A percentile compares a stretch with the other conserved stretches of the same genome.
Conservation (phyloP, 2,113 vertebrate species). For the Odobenus rosmarus region DNA sequence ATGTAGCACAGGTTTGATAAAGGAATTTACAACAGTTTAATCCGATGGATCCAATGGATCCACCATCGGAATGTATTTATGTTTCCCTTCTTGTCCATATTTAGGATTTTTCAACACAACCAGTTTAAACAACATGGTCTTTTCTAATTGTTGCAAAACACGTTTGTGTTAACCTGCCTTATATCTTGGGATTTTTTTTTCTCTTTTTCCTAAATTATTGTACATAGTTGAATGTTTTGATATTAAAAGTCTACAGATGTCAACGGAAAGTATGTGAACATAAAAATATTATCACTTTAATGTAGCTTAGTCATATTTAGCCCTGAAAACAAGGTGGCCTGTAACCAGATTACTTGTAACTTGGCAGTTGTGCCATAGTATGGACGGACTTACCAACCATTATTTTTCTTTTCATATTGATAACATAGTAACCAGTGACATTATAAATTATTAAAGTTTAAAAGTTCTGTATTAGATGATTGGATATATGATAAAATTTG, state of each 20-base stretch:
- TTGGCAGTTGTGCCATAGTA: background rate
- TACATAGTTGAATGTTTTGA: slow-evolving; percentile 2
- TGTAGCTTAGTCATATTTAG: slow-evolving; percentile 11
- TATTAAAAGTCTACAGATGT: background rate
- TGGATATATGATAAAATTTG: slow-evolving; percentile 7
- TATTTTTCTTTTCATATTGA: slow-evolving; percentile 21
- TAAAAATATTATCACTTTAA: slow-evolving; percentile 37
- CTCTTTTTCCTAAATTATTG: slow-evolving; percentile 6
- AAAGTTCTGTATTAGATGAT: background rate
- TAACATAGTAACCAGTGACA: background rate
- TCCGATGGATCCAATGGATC: background rate
- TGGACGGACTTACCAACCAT: background rate
- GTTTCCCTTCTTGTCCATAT: background rate
- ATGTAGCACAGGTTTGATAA: slow-evolving; percentile 22
- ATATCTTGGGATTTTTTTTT: background rate
- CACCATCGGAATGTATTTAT: background rate
- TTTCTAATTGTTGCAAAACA: background rate
- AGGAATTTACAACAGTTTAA: background rate
- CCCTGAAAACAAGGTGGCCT: slow-evolving; percentile 26
- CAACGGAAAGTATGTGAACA: background rate
- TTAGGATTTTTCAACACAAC: background rate
- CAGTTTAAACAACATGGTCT: background rate
- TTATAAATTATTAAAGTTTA: background rate
- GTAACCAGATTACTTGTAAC: background rate
- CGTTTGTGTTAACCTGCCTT: slow-evolving; percentile 21